Evolutionary conservation across 2,797 vertebrate species (phyloP).

Genomic region (Menidia menidia): DNA sequence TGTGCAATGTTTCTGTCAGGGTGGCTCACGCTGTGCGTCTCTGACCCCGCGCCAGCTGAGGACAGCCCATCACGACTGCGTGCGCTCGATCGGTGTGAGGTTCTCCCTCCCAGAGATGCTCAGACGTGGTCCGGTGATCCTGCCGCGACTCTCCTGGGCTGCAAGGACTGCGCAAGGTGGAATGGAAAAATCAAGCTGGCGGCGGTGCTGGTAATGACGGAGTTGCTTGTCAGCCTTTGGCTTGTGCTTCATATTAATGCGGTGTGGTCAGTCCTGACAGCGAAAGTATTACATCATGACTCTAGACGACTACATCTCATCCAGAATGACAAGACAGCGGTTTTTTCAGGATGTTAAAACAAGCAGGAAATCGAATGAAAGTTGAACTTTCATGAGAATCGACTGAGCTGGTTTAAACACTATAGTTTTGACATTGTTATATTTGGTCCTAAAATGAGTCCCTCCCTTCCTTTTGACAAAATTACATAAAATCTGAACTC

Average conservation of each 20-base stretch:
- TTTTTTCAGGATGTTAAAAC: not conserved
- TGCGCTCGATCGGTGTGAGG: slow-evolving; percentile 38
- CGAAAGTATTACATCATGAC: slow-evolving; percentile 6
- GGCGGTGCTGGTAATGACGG: slow-evolving; percentile 24
- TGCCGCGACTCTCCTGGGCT: slow-evolving; percentile 18
- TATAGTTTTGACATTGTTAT: slow-evolving; percentile 40
- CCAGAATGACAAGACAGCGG: slow-evolving; percentile 4
- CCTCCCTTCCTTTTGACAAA: slow-evolving; percentile 37
- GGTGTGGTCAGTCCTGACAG: not conserved
- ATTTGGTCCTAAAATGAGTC: slow-evolving; percentile 37
- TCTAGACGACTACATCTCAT: not conserved
- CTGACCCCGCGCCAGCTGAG: slow-evolving; percentile 29
- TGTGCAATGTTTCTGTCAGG: slow-evolving; percentile 39
- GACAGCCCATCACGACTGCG: slow-evolving; percentile 37
- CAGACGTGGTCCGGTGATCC: slow-evolving; percentile 38
- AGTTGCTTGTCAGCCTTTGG: slow-evolving; percentile 3
- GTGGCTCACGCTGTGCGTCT: slow-evolving; percentile 24
- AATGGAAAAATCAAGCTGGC: slow-evolving; percentile 12
- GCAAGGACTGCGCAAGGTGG: slow-evolving; percentile 16
- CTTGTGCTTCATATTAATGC: slow-evolving; percentile 10
- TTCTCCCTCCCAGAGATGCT: slow-evolving; percentile 42
- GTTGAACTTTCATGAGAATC: not conserved
- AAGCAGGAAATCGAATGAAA: not conserved
- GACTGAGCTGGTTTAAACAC: slow-evolving; percentile 11
- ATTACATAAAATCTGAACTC: slow-evolving; percentile 8